Evolutionary conservation across 2,888 invertebrate genomes (phyloP).

Genomic region (Blastobasis adustella): DNA sequence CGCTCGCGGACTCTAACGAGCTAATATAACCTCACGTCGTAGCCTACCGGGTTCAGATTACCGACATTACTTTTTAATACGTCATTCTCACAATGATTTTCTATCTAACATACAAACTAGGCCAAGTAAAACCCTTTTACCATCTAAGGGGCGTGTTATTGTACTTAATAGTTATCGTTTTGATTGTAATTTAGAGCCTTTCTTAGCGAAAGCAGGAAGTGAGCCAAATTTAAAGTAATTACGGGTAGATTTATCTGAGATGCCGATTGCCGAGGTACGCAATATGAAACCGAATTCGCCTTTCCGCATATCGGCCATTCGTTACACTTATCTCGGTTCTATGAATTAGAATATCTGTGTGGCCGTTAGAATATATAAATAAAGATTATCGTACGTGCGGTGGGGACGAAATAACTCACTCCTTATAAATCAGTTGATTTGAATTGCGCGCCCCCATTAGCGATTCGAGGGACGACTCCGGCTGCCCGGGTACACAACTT

Average conservation of each 20-base stretch:
- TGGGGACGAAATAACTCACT: conserved; percentile 56
- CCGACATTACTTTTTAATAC: not conserved
- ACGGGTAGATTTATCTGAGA: too few relatives aligned
- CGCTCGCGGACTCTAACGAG: conserved; percentile 42
- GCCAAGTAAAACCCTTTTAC: too few relatives aligned
- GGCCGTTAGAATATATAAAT: conserved; percentile 62
- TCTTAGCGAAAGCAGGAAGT: too few relatives aligned
- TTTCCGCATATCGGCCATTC: conserved; percentile 29
- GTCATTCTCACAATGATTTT: too few relatives aligned
- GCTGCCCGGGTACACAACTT: conserved; percentile 62
- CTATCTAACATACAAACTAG: too few relatives aligned
- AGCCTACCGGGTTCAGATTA: conserved; percentile 18
- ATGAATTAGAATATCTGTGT: conserved; percentile 49
- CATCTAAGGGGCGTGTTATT: too few relatives aligned
- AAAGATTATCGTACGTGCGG: conserved; percentile 38
- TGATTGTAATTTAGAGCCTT: too few relatives aligned
- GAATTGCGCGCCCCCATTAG: conserved; percentile 68
- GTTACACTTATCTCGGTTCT: conserved; percentile 40
- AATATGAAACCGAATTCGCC: conserved; percentile 3
- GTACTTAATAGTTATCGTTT: too few relatives aligned
- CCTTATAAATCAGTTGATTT: conserved; percentile 71
- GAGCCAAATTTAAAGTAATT: too few relatives aligned
- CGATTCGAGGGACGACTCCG: conserved; percentile 55
- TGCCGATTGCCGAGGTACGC: too few relatives aligned
- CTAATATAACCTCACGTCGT: conserved; percentile 36